Conservation (phyloP, 2,888 invertebrate genomes). For the Plusia festucae region DNA sequence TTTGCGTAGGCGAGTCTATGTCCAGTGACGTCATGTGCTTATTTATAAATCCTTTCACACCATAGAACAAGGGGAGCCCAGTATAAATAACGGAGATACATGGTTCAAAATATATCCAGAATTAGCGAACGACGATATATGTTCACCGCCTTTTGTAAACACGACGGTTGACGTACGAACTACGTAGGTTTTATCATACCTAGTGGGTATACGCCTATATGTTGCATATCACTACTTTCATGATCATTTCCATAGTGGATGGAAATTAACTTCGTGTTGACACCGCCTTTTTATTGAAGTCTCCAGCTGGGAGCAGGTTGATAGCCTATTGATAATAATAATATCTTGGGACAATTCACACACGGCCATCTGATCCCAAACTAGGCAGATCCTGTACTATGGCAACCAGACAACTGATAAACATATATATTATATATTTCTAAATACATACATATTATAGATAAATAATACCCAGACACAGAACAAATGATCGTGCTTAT, state of each 20-base stretch:
- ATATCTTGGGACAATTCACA: too few relatives aligned
- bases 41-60: constrained; percentile 45
- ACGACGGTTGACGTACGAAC: constrained; percentile 48
- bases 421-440: too few relatives aligned
- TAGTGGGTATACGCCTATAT: constrained; percentile 14
- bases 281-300: constrained; percentile 8
- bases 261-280: constrained; percentile 24
- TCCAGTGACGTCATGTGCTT: constrained; percentile 42
- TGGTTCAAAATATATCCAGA: constrained; percentile 45
- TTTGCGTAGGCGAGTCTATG: constrained; percentile 26
- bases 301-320: constrained; percentile 13
- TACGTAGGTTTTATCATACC: not conserved
- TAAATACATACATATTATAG: too few relatives aligned
- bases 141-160: constrained; percentile 52
- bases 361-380: too few relatives aligned
- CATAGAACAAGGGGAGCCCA: constrained; percentile 43
- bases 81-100: constrained; percentile 47
- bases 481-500: too few relatives aligned
- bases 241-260: constrained; percentile 20
- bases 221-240: constrained; percentile 14
- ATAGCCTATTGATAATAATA: constrained; percentile 21
- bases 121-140: constrained; percentile 54
- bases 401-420: too few relatives aligned
- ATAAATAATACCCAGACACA: too few relatives aligned
- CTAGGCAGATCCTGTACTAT: too few relatives aligned